phyloP scores from a whole-genome alignment of 1,140 invertebrate genomes.

The Temnothorax nylanderi region DNA sequence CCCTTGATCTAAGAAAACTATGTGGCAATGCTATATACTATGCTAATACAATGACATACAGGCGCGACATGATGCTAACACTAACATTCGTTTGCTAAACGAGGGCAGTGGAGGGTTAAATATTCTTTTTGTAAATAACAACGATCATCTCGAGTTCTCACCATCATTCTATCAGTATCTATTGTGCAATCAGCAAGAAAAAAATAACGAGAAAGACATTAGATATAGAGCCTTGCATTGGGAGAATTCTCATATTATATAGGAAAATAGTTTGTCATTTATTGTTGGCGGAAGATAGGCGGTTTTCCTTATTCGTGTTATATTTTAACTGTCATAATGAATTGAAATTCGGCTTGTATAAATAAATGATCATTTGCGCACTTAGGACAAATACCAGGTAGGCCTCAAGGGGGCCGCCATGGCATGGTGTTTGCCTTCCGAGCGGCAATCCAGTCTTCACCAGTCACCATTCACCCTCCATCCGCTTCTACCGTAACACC shows the following conservation, averaged over 20 bases:
- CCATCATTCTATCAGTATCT: background rate
- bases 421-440: conserved; percentile 89
- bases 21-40: too few relatives aligned
- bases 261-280: background rate
- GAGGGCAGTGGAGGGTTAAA: background rate
- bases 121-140: background rate
- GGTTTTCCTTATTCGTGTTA: background rate
- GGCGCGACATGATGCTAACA: too few relatives aligned
- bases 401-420: conserved; percentile 89
- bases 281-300: background rate
- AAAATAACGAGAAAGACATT: background rate
- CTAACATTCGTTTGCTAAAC: too few relatives aligned
- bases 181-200: background rate
- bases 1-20: too few relatives aligned
- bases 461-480: conserved; percentile 86
- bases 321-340: background rate
- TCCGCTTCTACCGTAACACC: conserved; percentile 87
- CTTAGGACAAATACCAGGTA: conserved; percentile 89
- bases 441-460: conserved; percentile 84
- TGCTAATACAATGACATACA: too few relatives aligned
- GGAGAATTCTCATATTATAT: background rate
- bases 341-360: conserved; percentile 35
- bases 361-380: conserved; percentile 82
- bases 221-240: background rate
- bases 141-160: background rate